Conservation (phyloP, 2,797 vertebrate species). For the Euthynnus affinis region DNA sequence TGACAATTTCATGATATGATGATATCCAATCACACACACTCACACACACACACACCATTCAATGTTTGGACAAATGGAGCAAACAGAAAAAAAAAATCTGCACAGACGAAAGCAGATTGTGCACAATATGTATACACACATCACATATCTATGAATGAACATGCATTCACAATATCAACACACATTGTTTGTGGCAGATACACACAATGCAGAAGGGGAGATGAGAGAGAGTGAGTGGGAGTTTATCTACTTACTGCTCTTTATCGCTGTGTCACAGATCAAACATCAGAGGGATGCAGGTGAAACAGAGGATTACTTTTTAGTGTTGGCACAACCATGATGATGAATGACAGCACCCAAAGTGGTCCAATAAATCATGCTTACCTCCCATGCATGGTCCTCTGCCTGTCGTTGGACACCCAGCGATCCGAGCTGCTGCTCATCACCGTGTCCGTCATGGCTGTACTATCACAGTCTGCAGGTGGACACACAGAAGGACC, state of each 20-base stretch:
- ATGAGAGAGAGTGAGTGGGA: constrained; percentile 23
- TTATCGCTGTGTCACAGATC: constrained; percentile 79
- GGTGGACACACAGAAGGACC: constrained; percentile 24
- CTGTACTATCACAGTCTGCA: constrained; percentile 63
- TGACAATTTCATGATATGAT: constrained; percentile 13
- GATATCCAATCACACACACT: constrained; percentile 19
- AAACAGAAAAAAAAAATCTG: too few relatives aligned
- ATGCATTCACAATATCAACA: constrained; percentile 4
- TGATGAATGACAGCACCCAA: constrained; percentile 1
- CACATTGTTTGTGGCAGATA: constrained; percentile 8
- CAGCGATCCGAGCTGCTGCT: constrained; percentile 81
- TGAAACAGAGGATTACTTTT: constrained; percentile 58
- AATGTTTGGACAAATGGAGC: too few relatives aligned
- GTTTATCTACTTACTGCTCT: constrained; percentile 81
- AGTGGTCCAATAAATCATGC: constrained; percentile 17
- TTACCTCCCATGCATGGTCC: constrained; percentile 79
- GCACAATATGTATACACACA: neutral
- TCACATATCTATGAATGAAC: constrained; percentile 8
- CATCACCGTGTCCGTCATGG: constrained; percentile 86
- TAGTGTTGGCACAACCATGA: constrained; percentile 7
- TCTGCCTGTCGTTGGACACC: constrained; percentile 82
- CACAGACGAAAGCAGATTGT: neutral
- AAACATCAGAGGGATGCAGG: constrained; percentile 42
- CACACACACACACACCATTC: neutral
- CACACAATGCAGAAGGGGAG: constrained; percentile 4